A percentile compares a stretch with the other conserved stretches of the same genome.
phyloP scores from a whole-genome alignment of 1,140 invertebrate species.

The Drosophila pandora region DNA sequence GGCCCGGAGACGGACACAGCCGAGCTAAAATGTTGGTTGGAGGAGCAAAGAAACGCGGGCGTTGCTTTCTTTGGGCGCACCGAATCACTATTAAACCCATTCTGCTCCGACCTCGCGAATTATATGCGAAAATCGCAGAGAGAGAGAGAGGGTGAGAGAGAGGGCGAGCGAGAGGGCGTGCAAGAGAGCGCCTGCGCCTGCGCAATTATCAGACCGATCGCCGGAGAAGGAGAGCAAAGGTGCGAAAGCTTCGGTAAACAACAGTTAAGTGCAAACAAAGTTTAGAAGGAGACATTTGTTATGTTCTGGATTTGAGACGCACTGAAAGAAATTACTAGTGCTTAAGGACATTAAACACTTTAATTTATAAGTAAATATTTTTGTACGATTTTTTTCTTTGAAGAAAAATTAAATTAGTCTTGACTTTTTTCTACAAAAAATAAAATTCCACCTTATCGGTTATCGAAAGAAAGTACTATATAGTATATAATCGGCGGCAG shows the following conservation, averaged over 20 bases:
- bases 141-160: conserved; percentile 17
- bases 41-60: conserved; percentile 31
- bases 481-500: conserved; percentile 13
- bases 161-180: conserved; percentile 5
- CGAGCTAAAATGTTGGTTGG: conserved; percentile 37
- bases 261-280: conserved; percentile 24
- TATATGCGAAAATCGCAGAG: conserved; percentile 70
- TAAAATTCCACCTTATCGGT: conserved; percentile 7
- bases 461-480: conserved; percentile 19
- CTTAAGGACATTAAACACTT: too few species aligned
- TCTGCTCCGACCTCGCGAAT: conserved; percentile 73
- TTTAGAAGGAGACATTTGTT: conserved; percentile 12
- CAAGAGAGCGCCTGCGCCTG: conserved; percentile 24
- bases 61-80: conserved; percentile 75
- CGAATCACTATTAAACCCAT: conserved; percentile 74
- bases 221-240: conserved; percentile 24
- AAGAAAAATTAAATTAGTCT: too few species aligned
- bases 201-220: too few species aligned
- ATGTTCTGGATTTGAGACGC: neutral
- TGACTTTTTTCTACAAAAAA: too few species aligned
- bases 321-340: too few species aligned
- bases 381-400: too few species aligned
- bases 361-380: too few species aligned
- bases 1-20: conserved; percentile 29
- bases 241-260: conserved; percentile 55